Conservation (phyloP, 2,797 vertebrate species). For the Gastrophryne carolinensis region DNA sequence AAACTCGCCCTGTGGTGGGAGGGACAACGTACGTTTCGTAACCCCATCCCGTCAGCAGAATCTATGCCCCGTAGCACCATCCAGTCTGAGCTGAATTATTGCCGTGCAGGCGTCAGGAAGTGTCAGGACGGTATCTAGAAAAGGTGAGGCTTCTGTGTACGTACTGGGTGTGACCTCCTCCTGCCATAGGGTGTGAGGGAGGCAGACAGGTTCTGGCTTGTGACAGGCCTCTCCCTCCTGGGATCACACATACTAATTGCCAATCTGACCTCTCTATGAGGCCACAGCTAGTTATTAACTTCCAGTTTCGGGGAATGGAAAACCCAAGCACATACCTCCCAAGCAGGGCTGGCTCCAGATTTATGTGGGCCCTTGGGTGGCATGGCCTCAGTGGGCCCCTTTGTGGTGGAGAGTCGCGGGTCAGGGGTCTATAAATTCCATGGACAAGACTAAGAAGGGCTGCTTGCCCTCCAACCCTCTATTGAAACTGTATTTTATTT, state of each 20-base stretch:
- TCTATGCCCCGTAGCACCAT: not conserved
- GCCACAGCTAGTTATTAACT: not conserved
- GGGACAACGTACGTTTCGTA: no score
- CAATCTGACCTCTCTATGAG: constrained; percentile 11
- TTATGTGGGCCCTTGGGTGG: no score
- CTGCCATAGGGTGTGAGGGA: not conserved
- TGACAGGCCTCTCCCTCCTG: constrained; percentile 13
- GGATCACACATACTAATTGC: not conserved
- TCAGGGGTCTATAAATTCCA: no score
- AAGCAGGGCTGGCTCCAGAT: no score
- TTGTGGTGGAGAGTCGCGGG: no score
- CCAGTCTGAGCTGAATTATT: not conserved
- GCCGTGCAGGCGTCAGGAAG: not conserved
- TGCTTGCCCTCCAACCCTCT: no score
- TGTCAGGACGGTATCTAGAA: not conserved
- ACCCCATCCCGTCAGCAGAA: not conserved
- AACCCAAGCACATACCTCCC: no score
- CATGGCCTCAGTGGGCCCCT: no score
- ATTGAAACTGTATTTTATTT: no score
- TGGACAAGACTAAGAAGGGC: no score
- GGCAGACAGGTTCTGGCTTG: constrained; percentile 27
- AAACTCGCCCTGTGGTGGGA: not conserved
- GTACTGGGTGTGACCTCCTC: constrained; percentile 19
- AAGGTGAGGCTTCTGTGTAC: constrained; percentile 15
- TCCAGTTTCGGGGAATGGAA: not conserved